Conservation (phyloP, 2,888 invertebrate genomes). For the Caenorhabditis sp. region DNA sequence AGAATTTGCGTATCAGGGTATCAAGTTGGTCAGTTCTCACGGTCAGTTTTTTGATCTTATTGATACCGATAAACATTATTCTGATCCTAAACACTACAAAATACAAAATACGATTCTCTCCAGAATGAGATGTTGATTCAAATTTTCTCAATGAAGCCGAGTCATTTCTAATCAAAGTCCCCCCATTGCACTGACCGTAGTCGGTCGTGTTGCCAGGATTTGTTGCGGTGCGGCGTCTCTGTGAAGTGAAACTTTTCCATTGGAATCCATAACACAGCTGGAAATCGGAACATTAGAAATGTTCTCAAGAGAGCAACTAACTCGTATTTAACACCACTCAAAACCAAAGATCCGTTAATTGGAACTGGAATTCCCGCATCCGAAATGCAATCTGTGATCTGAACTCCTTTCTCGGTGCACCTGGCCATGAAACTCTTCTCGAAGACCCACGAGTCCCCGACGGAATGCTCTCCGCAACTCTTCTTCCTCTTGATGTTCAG, state of each 20-base stretch:
- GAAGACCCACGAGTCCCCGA: slow-evolving; percentile 71
- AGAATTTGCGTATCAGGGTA: too few relatives aligned
- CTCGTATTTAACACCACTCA: slow-evolving; percentile 67
- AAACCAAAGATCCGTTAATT: slow-evolving; percentile 61
- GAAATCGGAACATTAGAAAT: slow-evolving; percentile 22
- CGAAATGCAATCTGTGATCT: slow-evolving; percentile 70
- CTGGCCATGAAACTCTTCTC: slow-evolving; percentile 71
- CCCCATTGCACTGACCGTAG: slow-evolving; percentile 32
- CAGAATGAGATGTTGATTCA: neutral
- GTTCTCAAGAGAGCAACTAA: slow-evolving; percentile 9
- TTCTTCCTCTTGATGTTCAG: slow-evolving; percentile 65
- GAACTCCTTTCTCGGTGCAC: slow-evolving; percentile 67
- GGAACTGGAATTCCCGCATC: slow-evolving; percentile 70
- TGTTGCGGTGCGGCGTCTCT: slow-evolving; percentile 58
- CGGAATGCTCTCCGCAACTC: slow-evolving; percentile 68
- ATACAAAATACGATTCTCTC: neutral
- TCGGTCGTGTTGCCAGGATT: slow-evolving; percentile 18
- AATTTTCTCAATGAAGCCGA: neutral
- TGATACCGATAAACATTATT: neutral
- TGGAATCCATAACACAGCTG: slow-evolving; percentile 61
- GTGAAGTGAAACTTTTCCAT: slow-evolving; percentile 62
- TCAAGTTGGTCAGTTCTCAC: too few relatives aligned
- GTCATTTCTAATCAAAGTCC: neutral
- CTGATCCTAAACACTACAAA: neutral
- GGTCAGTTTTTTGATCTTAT: neutral